These are phyloP conservation scores for Mesochorus sp. DNA, from an alignment of 2,888 invertebrate genomes.

Conservation along the genomic window DNA sequence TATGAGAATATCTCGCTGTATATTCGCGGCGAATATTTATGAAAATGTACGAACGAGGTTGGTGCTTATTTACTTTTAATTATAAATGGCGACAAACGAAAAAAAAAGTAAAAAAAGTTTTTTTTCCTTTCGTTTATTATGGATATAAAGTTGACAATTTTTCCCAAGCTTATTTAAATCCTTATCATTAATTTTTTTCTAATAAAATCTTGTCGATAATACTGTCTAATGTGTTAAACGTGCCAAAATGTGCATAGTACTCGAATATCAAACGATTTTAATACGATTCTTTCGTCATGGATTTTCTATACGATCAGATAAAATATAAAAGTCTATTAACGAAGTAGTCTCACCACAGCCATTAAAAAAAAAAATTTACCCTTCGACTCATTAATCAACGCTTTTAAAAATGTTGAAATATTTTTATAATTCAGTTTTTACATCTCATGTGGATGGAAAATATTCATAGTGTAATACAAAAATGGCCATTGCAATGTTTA, in stretches of 20 bases:
- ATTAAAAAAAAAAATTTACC: no score
- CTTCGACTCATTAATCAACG: no score
- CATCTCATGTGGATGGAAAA: no score
- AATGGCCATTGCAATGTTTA: no score
- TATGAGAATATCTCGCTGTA: background rate
- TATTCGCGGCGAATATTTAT: background rate
- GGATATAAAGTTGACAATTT: constrained; percentile 18
- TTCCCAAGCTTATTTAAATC: constrained; percentile 3
- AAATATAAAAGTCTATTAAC: no score
- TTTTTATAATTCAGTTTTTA: no score
- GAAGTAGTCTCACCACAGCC: no score
- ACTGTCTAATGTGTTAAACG: constrained; percentile 4
- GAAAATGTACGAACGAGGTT: background rate
- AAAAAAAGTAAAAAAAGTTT: background rate
- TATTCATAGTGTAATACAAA: no score
- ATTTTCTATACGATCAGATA: no score
- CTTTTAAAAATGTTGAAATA: no score
- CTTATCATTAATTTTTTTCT: constrained; percentile 22
- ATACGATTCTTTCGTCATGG: no score
- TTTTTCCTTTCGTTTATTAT: background rate
- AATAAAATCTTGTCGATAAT: constrained; percentile 27
- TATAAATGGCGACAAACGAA: background rate
- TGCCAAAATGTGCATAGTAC: constrained; percentile 7
- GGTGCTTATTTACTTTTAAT: background rate
- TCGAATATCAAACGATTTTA: background rate